Evolutionary conservation across 2,888 invertebrate genomes (phyloP).

Genomic region (Melanophora roralis): DNA sequence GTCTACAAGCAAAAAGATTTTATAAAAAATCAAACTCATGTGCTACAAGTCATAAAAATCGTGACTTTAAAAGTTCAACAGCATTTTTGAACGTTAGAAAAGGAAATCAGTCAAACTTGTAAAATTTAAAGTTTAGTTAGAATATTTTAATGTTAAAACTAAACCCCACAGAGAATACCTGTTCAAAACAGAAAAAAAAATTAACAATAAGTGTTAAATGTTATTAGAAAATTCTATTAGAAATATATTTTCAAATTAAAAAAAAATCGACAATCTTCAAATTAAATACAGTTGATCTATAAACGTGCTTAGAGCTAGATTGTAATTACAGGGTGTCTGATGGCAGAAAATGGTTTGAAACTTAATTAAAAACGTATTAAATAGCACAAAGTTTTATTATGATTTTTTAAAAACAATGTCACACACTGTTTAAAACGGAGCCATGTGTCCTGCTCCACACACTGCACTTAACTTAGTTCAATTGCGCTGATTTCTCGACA

Average conservation of each 20-base stretch:
- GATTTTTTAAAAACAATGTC: no score
- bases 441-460: no score
- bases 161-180: neutral
- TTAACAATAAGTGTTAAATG: conserved; percentile 10
- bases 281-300: conserved; percentile 24
- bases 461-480: no score
- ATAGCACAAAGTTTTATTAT: neutral
- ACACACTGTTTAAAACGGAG: no score
- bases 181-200: conserved; percentile 6
- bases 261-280: neutral
- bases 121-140: no score
- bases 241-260: neutral
- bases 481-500: no score
- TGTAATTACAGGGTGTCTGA: neutral
- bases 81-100: conserved; percentile 65
- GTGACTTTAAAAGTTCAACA: conserved; percentile 74
- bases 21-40: conserved; percentile 18
- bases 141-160: neutral
- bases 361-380: neutral
- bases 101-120: neutral
- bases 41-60: conserved; percentile 65
- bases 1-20: neutral
- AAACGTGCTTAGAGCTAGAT: conserved; percentile 41
- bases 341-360: no score
- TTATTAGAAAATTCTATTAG: conserved; percentile 4